Evolutionary conservation across 2,888 invertebrate species (phyloP).

Genomic region (Hemaris fuciformis): DNA sequence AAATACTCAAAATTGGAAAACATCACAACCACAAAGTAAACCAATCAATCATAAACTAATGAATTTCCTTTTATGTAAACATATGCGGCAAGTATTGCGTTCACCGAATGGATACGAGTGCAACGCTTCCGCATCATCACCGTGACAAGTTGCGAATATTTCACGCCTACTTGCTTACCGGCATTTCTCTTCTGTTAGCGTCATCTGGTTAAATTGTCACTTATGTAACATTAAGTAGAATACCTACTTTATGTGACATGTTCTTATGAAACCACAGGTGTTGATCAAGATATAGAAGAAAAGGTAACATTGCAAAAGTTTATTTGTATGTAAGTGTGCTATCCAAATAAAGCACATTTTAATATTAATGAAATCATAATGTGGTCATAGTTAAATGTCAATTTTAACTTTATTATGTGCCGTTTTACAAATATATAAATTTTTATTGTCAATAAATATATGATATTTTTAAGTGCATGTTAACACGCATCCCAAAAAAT

Average conservation of each 20-base stretch:
- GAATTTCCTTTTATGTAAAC: slow-evolving; percentile 12
- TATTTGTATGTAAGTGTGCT: background rate
- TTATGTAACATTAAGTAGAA: slow-evolving; percentile 50
- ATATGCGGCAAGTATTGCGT: background rate
- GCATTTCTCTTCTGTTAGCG: slow-evolving; percentile 57
- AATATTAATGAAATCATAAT: background rate
- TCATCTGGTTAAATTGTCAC: slow-evolving; percentile 48
- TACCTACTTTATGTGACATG: background rate
- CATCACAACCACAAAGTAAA: background rate
- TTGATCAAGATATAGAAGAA: background rate
- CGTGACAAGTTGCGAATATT: slow-evolving; percentile 53
- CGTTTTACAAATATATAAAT: too few relatives aligned
- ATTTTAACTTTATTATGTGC: too few relatives aligned
- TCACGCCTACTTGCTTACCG: slow-evolving; percentile 54
- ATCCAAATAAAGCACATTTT: background rate
- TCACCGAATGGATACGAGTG: background rate
- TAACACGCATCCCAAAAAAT: too few relatives aligned
- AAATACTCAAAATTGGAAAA: background rate
- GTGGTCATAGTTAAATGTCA: background rate
- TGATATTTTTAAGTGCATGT: too few relatives aligned
- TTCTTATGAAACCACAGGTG: background rate
- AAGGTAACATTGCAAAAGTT: background rate
- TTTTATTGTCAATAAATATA: too few relatives aligned
- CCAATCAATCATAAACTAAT: slow-evolving; percentile 14
- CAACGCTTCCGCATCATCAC: slow-evolving; percentile 30